Conservation (phyloP, 2,113 vertebrate species). For the Myotis davidii region DNA sequence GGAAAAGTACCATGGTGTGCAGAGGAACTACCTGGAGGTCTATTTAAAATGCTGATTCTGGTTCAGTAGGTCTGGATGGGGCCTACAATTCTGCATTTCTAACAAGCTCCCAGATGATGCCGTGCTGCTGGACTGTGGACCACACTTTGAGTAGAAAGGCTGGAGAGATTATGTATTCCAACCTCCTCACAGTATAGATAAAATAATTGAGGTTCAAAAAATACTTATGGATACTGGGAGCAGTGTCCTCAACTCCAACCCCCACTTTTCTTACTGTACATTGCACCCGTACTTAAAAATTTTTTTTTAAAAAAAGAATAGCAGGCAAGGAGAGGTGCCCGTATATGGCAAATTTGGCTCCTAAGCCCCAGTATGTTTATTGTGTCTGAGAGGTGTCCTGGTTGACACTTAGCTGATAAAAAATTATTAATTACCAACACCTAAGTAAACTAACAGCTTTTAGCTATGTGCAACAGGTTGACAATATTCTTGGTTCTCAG, state of each 20-base stretch:
- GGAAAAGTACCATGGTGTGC: neutral
- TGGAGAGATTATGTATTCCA: neutral
- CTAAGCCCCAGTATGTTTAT: neutral
- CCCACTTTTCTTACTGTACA: neutral
- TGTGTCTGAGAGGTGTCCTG: neutral
- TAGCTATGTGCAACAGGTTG: neutral
- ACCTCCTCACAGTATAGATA: neutral
- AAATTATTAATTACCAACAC: slow-evolving; percentile 30
- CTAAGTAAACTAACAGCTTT: neutral
- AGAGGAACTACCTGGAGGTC: neutral
- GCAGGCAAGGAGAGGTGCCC: neutral
- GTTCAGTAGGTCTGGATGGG: neutral
- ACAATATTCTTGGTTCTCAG: neutral
- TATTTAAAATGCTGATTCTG: neutral
- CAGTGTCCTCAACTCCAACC: neutral
- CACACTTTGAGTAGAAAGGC: neutral
- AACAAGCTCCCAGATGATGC: neutral
- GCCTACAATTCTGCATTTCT: neutral
- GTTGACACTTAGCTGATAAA: slow-evolving; percentile 3
- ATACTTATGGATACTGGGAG: neutral
- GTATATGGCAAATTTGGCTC: slow-evolving; percentile 41
- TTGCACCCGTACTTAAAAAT: neutral
- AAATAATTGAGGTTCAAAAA: neutral
- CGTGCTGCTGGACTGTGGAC: neutral
- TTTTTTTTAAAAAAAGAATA: neutral